Percentiles rank a stretch among this genome's conserved stretches.
Conservation (phyloP, 2,113 vertebrate species). For the Podiceps cristatus region DNA sequence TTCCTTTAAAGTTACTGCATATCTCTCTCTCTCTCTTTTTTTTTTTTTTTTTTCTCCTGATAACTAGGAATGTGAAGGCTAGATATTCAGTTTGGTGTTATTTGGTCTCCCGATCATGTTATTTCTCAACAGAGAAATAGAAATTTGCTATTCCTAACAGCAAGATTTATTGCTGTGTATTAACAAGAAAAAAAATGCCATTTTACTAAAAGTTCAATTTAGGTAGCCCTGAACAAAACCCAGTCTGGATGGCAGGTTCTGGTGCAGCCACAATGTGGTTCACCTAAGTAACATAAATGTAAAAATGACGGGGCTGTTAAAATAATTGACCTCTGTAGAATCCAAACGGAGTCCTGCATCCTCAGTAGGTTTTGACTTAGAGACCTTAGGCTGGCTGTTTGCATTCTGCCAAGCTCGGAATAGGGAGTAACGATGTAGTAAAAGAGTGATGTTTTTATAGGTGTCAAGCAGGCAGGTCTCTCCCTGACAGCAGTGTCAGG, state of each 20-base stretch:
- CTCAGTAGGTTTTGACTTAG: neutral
- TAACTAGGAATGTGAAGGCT: neutral
- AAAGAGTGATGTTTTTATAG: accelerated
- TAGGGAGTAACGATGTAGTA: too few relatives aligned
- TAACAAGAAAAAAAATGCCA: neutral
- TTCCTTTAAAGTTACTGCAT: neutral
- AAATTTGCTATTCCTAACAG: neutral
- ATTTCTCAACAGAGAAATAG: neutral
- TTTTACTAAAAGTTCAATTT: neutral
- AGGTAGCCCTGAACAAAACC: neutral
- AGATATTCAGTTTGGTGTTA: neutral
- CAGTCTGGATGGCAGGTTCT: neutral
- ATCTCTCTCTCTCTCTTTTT: neutral
- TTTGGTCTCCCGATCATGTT: neutral
- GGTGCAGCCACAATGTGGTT: neutral
- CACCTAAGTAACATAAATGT: neutral
- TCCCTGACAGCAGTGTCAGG: neutral
- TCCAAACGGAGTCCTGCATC: neutral
- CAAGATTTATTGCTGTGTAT: neutral
- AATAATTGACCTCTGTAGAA: neutral
- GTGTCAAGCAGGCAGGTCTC: neutral
- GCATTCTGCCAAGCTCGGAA: neutral
- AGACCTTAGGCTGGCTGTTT: neutral
- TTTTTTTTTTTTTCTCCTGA: neutral
- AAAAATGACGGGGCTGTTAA: neutral